These are phyloP conservation scores for Podarcis muralis DNA, from an alignment of 2,113 vertebrate species.

Conservation along the genomic window DNA sequence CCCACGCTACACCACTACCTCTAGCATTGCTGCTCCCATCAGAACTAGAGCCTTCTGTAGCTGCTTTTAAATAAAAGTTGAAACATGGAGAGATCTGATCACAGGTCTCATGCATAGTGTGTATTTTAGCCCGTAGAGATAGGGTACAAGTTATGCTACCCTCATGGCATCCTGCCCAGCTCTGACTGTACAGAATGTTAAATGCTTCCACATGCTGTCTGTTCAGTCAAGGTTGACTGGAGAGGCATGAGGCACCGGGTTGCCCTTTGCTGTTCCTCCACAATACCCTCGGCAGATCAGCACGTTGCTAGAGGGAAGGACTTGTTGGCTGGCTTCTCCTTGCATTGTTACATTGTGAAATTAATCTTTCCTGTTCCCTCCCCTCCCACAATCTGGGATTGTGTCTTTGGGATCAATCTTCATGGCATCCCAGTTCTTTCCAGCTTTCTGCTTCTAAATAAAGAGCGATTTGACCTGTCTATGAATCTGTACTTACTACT, in stretches of 20 bases:
- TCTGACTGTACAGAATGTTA: not conserved
- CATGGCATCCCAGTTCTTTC: not conserved
- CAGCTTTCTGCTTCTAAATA: not conserved
- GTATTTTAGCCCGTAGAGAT: not conserved
- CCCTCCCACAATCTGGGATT: not conserved
- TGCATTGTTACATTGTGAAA: not conserved
- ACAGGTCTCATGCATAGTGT: not conserved
- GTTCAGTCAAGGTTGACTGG: not conserved
- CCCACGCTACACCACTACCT: too few species aligned
- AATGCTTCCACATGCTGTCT: slow-evolving; percentile 12
- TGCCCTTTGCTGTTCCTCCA: not conserved
- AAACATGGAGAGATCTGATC: not conserved
- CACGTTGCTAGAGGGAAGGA: not conserved
- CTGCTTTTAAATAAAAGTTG: not conserved
- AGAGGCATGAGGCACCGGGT: not conserved
- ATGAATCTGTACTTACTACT: not conserved
- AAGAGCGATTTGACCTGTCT: not conserved
- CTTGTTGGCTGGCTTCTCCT: not conserved
- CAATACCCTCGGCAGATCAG: not conserved
- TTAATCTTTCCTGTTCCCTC: not conserved
- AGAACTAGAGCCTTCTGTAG: not conserved
- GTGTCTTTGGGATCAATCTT: not conserved
- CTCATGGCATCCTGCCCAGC: not conserved
- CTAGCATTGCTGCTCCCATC: not conserved
- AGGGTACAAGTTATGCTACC: not conserved